Conservation (phyloP, 2,797 vertebrate species). For the Siniperca obscura region DNA sequence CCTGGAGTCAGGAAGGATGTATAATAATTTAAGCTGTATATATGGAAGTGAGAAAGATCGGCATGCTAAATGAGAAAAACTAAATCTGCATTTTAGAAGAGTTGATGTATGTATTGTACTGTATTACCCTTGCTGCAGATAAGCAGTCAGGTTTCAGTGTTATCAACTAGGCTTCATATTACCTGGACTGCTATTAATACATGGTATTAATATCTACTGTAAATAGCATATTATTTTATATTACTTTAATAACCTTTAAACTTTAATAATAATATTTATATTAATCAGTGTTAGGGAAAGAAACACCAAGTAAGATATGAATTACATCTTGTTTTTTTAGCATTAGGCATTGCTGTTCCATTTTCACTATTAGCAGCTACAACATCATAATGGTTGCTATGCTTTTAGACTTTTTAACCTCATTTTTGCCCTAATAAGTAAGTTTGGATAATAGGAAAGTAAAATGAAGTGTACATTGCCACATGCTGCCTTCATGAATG, state of each 20-base stretch:
- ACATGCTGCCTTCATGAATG: neutral
- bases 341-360: neutral
- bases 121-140: neutral
- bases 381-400: neutral
- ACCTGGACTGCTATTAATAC: neutral
- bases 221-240: neutral
- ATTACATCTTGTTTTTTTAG: neutral
- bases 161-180: neutral
- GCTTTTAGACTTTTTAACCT: slow-evolving; percentile 8
- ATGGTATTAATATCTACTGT: neutral
- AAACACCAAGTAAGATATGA: neutral
- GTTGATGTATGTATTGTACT: neutral
- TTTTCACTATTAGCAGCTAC: neutral
- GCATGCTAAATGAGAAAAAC: no score
- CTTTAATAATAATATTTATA: no score
- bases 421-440: neutral
- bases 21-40: neutral
- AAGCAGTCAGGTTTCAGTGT: neutral
- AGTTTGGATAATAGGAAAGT: neutral
- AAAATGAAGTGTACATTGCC: neutral
- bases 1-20: neutral
- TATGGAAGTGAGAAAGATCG: neutral
- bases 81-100: neutral
- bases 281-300: neutral
- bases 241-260: neutral